Evolutionary conservation across 2,888 invertebrate species (phyloP).

Genomic region (Amphipoea oculea): DNA sequence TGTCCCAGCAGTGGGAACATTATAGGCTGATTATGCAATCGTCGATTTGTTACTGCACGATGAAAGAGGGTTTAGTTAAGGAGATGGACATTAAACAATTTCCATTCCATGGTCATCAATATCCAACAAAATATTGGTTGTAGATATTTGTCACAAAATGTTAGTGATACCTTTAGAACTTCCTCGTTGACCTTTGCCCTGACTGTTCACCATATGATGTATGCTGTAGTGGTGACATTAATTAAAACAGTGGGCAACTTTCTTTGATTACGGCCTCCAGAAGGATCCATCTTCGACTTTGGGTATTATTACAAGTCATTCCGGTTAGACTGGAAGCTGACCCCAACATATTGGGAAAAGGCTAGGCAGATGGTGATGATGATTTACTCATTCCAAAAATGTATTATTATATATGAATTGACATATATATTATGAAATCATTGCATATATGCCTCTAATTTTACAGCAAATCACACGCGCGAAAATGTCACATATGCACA

Average conservation of each 20-base stretch:
- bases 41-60: neutral
- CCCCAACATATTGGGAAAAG: too few relatives aligned
- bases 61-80: neutral
- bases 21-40: too few relatives aligned
- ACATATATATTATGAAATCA: too few relatives aligned
- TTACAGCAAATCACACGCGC: neutral
- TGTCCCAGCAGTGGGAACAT: too few relatives aligned
- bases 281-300: neutral
- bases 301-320: neutral
- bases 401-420: neutral
- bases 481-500: neutral
- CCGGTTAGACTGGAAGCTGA: too few relatives aligned
- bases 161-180: neutral
- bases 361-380: too few relatives aligned
- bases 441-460: neutral
- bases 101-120: neutral
- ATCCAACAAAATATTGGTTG: too few relatives aligned
- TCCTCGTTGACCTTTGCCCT: neutral
- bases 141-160: neutral
- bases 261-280: neutral
- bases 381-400: neutral
- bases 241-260: neutral
- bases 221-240: neutral
- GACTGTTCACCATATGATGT: neutral
- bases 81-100: too few relatives aligned